Conservation (phyloP, 2,888 invertebrate species). For the Vandiemenella viatica region DNA sequence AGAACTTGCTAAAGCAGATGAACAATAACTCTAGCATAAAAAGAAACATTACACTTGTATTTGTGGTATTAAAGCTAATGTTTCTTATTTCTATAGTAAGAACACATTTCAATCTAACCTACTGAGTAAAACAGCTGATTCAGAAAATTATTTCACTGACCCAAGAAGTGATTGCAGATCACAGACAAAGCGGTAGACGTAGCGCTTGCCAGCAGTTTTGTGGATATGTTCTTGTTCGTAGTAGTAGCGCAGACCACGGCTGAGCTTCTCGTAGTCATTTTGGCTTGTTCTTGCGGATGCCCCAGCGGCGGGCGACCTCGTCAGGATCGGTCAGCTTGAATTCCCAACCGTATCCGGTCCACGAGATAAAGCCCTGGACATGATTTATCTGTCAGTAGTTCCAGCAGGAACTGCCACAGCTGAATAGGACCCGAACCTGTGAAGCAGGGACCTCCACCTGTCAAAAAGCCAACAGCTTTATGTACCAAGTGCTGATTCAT, state of each 20-base stretch:
- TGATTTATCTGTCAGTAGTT: conserved; percentile 86
- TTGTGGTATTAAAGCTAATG: no score
- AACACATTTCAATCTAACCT: no score
- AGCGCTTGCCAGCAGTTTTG: conserved; percentile 96
- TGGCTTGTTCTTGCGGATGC: conserved; percentile 87
- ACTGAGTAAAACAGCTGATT: not conserved
- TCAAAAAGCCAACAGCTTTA: no score
- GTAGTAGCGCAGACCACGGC: conserved; percentile 90
- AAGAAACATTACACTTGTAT: no score
- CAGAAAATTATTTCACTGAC: conserved; percentile 33
- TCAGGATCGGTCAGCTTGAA: conserved; percentile 97
- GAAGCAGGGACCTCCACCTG: conserved; percentile 42
- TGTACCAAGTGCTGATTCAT: no score
- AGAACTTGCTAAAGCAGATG: no score
- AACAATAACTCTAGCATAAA: no score
- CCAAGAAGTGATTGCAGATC: conserved; percentile 90
- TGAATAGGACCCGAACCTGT: conserved; percentile 92
- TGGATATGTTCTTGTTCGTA: conserved; percentile 99
- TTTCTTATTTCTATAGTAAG: no score
- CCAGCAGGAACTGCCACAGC: conserved; percentile 92
- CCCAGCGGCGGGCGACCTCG: conserved; percentile 91
- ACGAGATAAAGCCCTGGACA: conserved; percentile 94
- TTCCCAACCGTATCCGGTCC: conserved; percentile 99
- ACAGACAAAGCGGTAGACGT: conserved; percentile 97
- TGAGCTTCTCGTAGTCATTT: conserved; percentile 97